Percentiles rank a stretch among this genome's conserved stretches.
Conservation (phyloP, 2,888 invertebrate genomes). For the Scaptodrosophila latifasciaeformis region DNA sequence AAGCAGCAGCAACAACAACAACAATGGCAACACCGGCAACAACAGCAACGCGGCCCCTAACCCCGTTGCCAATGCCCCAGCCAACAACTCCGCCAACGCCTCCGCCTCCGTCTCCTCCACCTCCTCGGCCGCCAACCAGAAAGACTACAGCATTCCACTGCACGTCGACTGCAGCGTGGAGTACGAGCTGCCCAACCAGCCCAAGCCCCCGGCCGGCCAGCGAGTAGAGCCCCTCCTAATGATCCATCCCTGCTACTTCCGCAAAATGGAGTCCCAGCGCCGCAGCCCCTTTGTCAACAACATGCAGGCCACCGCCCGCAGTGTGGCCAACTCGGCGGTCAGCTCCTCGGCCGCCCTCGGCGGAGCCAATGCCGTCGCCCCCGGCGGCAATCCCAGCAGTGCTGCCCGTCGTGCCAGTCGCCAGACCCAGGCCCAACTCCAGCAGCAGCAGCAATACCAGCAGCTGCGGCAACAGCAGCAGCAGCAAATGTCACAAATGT, state of each 20-base stretch:
- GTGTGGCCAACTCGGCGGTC: constrained; percentile 71
- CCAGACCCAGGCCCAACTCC: constrained; percentile 46
- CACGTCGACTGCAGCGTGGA: constrained; percentile 94
- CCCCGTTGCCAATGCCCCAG: constrained; percentile 43
- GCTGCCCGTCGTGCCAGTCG: constrained; percentile 47
- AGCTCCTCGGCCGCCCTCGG: constrained; percentile 44
- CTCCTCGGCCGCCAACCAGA: constrained; percentile 76
- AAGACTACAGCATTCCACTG: constrained; percentile 89
- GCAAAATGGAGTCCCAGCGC: constrained; percentile 88
- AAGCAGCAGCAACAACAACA: constrained; percentile 22
- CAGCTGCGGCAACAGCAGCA: constrained; percentile 22
- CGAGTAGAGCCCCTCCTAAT: constrained; percentile 89
- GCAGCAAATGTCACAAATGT: constrained; percentile 72
- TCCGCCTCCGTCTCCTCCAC: constrained; percentile 68
- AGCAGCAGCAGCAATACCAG: constrained; percentile 57
- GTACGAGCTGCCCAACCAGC: constrained; percentile 92
- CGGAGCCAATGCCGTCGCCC: constrained; percentile 66
- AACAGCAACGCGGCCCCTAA: too few relatives aligned
- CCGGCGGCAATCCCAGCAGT: constrained; percentile 59
- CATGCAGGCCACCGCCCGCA: constrained; percentile 80
- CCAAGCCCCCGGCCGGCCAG: constrained; percentile 89
- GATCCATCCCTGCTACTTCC: constrained; percentile 93
- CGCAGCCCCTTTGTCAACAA: constrained; percentile 90
- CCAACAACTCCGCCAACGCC: constrained; percentile 35
- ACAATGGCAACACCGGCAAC: constrained; percentile 18